phyloP scores from a whole-genome alignment of 2,797 vertebrate genomes.

The Anas bernieri region DNA sequence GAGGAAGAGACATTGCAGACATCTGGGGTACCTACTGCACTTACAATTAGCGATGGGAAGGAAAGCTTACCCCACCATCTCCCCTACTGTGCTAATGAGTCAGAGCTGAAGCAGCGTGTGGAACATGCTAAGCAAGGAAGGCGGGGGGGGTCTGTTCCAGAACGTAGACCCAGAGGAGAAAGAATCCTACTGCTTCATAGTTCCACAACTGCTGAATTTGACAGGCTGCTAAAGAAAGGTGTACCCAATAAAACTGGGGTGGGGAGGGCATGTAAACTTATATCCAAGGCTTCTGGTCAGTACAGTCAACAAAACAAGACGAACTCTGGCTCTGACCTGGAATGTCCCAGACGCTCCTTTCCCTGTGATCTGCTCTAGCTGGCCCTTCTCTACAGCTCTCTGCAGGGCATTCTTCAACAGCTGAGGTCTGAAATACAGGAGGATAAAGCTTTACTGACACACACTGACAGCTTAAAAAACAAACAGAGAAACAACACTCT shows the following conservation, averaged over 20 bases:
- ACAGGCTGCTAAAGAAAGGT: slow-evolving; percentile 22
- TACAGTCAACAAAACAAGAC: background rate
- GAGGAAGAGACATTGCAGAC: background rate
- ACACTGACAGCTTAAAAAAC: slow-evolving; percentile 25
- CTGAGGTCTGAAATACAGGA: slow-evolving; percentile 85
- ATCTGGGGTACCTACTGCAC: slow-evolving; percentile 46
- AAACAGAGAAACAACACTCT: background rate
- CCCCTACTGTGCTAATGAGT: slow-evolving; percentile 57
- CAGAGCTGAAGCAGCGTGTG: slow-evolving; percentile 42
- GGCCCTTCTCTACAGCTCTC: slow-evolving; percentile 93
- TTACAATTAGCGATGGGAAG: background rate
- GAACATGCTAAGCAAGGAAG: background rate
- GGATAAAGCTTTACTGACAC: slow-evolving; percentile 48
- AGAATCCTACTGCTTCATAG: background rate
- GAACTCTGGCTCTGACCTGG: slow-evolving; percentile 84
- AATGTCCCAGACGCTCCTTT: slow-evolving; percentile 97
- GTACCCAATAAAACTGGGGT: background rate
- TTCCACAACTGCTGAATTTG: background rate
- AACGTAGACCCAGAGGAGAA: background rate
- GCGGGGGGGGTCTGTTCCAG: slow-evolving; percentile 7
- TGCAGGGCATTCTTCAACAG: slow-evolving; percentile 92
- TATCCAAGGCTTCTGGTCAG: background rate
- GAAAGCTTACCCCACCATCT: slow-evolving; percentile 47
- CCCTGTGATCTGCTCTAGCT: slow-evolving; percentile 96
- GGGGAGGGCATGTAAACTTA: rapidly evolving